Base-by-base conservation (phyloP, 2,888 invertebrate species). In the Oegoconia quadripuncta region DNA sequence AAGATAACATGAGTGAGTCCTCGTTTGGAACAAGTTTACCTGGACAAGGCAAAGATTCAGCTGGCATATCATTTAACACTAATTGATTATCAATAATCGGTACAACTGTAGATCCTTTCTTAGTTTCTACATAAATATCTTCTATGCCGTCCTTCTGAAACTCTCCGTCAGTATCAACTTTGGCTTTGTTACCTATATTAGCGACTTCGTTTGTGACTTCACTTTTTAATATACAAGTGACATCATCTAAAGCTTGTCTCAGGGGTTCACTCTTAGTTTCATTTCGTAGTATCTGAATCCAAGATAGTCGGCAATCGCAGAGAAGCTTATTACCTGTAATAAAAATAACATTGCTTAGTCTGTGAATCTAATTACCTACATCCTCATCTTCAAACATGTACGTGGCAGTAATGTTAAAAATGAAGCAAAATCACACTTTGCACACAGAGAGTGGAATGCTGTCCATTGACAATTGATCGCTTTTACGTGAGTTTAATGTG, bases 301-400 rank as follows among this genome's bases (percentile, higher is more conserved):
- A 95, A 35, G 91, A 89, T 34, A 95, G 82, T 31, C 93, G 93
- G 64, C 95, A 95, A 79, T 95, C 94, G 77, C 95, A 95, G 59
- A 88, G 88, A 66, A 95, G 90, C 61, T 90, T 91, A 82, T 95
- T 95, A 70, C 93, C 95, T 95, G 91, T 23, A 52, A 66, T 36
- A 46, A 37, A 44, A n/a, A 11, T 1, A 27, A 27, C 6, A 12
- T 27, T 6, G 9, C 2, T 6, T 22, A 9, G 6, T 22, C 7
- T 2, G 9, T 2, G 5, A 9, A 7, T 22, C 8, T 9, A 22
- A n/a, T n/a, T n/a, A n/a, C n/a, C n/a, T n/a, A n/a, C n/a, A n/a
- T n/a, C n/a, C n/a, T n/a, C n/a, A n/a, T n/a, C n/a, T n/a, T n/a
- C n/a, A n/a, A n/a, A 22, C 9, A 9, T 22, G 3, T 3, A 18